These are phyloP conservation scores for Egretta garzetta DNA, from an alignment of 2,113 vertebrate genomes.

Conservation along the genomic window DNA sequence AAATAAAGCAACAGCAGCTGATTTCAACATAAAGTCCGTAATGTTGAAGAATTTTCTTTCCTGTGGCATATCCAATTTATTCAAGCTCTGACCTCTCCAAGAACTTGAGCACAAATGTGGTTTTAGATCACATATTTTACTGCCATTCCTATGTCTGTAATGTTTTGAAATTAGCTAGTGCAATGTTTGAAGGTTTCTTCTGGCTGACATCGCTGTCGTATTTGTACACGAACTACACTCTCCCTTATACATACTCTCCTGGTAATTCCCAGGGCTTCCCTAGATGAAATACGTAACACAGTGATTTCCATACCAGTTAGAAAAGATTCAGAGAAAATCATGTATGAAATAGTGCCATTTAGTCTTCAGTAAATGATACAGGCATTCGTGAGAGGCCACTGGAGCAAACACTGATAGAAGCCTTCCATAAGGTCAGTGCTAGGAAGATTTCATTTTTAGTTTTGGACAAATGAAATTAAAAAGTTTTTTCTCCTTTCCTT, in stretches of 20 bases:
- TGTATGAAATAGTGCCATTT: background rate
- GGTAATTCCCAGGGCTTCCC: background rate
- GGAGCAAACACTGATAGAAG: background rate
- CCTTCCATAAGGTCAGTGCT: background rate
- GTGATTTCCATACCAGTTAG: background rate
- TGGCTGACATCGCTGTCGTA: background rate
- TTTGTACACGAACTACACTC: background rate
- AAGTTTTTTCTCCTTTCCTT: background rate
- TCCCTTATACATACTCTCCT: background rate
- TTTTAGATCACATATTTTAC: background rate
- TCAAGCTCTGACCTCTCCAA: background rate
- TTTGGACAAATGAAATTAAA: background rate
- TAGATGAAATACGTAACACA: background rate
- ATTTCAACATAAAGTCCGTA: background rate
- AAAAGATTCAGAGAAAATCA: background rate
- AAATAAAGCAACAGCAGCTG: background rate
- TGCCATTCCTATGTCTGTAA: background rate
- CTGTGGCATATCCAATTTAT: accelerated
- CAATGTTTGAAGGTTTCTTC: background rate
- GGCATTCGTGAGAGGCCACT: background rate
- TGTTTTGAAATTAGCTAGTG: background rate
- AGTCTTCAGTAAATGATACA: background rate
- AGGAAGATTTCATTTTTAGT: background rate
- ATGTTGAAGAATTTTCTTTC: background rate
- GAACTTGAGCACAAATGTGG: background rate